Evolutionary conservation across 2,888 invertebrate species (phyloP), one percentile per base, ranked within the genome.

Genomic region (Oeneis ivallda): DNA sequence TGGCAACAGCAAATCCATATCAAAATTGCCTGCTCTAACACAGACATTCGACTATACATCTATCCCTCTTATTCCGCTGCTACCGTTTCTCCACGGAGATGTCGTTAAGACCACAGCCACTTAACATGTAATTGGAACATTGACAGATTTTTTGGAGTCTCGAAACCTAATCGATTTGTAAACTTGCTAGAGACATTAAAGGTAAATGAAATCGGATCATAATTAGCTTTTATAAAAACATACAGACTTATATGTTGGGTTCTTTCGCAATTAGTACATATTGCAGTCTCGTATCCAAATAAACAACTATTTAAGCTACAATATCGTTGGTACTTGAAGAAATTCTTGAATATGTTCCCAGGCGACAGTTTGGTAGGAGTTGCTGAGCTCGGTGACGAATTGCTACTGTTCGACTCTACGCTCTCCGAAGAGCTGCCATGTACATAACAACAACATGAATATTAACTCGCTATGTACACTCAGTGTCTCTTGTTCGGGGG

Each of bases 291-390:
- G 69, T 79, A 76, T 80, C 74, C 80, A 89, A 92, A 77, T 75
- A 77, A 76, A 78, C 67, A 70, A 60, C 60, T 70, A 72, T 71
- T 74, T 65, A 74, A 74, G 75, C 76, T 78, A 76, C 76, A 70
- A 71, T 64, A 73, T 75, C 72, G 69, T 78, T 92, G 93, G 94
- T 97, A 98, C 98, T 98, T 98, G 96, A 98, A 97, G 93, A 97
- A 97, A 93, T 97, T 97, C 94, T 97, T 97, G 95, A 98, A 97
- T 93, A 97, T 96, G 93, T 95, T 96, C 85, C 96, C 95, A 67
- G 96, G 95, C 79, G 97, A 96, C 83, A 96, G 94, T 92, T 96
- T 96, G 86, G 94, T 94, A 59, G 95, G 94, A 78, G 94, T 90
- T 50, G 89, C 71, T 66, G 87, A 77, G 75, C 86, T 87, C 75